These are phyloP conservation scores for Drosophila macrothrix DNA, from an alignment of 2,888 invertebrate genomes.

Conservation along the genomic window DNA sequence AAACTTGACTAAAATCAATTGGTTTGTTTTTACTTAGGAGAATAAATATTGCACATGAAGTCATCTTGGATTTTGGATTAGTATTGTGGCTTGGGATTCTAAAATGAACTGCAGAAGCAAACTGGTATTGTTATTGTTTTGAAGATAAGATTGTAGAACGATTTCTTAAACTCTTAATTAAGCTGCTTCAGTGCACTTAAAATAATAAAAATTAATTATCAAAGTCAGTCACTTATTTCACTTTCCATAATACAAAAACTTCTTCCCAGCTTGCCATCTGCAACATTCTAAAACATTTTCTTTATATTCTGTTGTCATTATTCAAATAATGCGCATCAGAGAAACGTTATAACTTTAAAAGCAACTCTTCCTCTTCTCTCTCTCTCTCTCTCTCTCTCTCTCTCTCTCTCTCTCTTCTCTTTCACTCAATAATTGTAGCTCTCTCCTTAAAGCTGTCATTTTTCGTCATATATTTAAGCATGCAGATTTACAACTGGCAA, in stretches of 20 bases:
- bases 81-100: not conserved
- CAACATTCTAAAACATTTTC: constrained; percentile 2
- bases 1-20: not conserved
- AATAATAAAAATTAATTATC: too few relatives aligned
- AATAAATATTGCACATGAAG: not conserved
- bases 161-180: not conserved
- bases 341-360: not conserved
- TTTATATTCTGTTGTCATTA: not conserved
- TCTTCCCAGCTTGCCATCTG: not conserved
- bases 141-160: too few relatives aligned
- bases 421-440: not conserved
- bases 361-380: not conserved
- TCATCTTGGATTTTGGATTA: not conserved
- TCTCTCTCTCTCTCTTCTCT: not conserved
- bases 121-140: not conserved
- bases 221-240: not conserved
- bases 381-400: too few relatives aligned
- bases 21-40: not conserved
- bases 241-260: not conserved
- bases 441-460: constrained; percentile 6
- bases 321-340: constrained; percentile 23
- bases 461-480: constrained; percentile 3
- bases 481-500: not conserved
- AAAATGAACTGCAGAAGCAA: not conserved
- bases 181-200: not conserved